Evolutionary conservation across 2,888 invertebrate genomes (phyloP).

Genomic region (Hanleya hanleyi): DNA sequence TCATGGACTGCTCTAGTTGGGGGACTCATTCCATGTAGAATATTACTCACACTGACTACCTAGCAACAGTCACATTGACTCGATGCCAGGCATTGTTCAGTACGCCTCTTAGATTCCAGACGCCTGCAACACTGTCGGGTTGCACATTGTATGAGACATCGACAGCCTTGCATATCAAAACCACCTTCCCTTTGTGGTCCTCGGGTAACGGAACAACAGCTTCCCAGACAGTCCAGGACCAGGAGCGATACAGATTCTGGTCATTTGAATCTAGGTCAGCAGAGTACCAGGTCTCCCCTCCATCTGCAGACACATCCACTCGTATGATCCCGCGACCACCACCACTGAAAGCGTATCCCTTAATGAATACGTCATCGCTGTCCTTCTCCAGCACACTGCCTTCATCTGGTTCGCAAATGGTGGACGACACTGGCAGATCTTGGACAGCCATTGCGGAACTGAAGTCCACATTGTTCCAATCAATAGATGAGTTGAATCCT

Average conservation of each 20-base stretch:
- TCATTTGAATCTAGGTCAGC: constrained; percentile 75
- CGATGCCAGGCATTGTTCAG: constrained; percentile 96
- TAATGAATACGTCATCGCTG: constrained; percentile 56
- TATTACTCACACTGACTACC: too few species aligned
- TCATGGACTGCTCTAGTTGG: too few species aligned
- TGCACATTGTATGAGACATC: constrained; percentile 90
- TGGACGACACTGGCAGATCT: constrained; percentile 95
- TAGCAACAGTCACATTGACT: constrained; percentile 75
- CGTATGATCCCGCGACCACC: constrained; percentile 91
- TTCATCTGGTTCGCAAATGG: constrained; percentile 86
- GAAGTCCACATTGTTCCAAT: constrained; percentile 94
- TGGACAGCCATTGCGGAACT: constrained; percentile 88
- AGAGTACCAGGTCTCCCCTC: constrained; percentile 87
- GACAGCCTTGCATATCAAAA: constrained; percentile 93
- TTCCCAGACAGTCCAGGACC: constrained; percentile 93
- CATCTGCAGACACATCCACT: constrained; percentile 91
- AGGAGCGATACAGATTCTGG: constrained; percentile 74
- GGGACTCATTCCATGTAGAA: too few species aligned
- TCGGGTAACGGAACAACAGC: constrained; percentile 78
- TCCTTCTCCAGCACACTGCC: constrained; percentile 72
- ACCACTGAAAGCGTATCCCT: constrained; percentile 83
- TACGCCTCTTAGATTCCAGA: constrained; percentile 97
- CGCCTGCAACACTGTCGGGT: constrained; percentile 91
- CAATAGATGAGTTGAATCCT: constrained; percentile 75
- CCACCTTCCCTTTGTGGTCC: constrained; percentile 74